These are phyloP conservation scores for Isotomurus palustris DNA, from an alignment of 2,888 invertebrate genomes.

Conservation along the genomic window DNA sequence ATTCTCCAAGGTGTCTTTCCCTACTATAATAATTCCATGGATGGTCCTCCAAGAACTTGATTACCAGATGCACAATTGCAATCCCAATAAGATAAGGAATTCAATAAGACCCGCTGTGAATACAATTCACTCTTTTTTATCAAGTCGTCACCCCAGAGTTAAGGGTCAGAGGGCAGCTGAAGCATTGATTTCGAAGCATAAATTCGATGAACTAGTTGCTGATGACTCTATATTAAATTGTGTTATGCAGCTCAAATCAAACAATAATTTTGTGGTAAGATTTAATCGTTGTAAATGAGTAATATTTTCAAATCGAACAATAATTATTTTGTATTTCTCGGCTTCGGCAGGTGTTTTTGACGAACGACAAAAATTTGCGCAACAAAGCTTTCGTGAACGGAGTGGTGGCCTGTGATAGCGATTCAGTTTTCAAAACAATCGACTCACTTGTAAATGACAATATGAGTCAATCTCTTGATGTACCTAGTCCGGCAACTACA, in stretches of 20 bases:
- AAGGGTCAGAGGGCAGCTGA: slow-evolving; percentile 40
- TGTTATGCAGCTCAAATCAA: slow-evolving; percentile 28
- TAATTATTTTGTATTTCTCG: slow-evolving; percentile 1
- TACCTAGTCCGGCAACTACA: too few relatives aligned
- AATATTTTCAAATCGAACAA: not conserved
- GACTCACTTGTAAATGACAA: too few relatives aligned
- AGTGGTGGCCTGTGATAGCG: slow-evolving; percentile 14
- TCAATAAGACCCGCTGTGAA: slow-evolving; percentile 18
- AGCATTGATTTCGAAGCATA: slow-evolving; percentile 22
- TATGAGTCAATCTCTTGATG: too few relatives aligned
- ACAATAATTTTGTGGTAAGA: slow-evolving; percentile 21
- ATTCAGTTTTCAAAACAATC: not conserved
- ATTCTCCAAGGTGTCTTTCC: slow-evolving; percentile 13
- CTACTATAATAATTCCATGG: slow-evolving; percentile 40
- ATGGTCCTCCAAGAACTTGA: slow-evolving; percentile 45
- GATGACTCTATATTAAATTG: slow-evolving; percentile 45
- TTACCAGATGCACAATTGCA: slow-evolving; percentile 14
- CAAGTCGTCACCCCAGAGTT: slow-evolving; percentile 35
- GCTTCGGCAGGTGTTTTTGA: slow-evolving; percentile 34
- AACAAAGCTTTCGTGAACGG: slow-evolving; percentile 40
- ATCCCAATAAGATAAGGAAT: not conserved
- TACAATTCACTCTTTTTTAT: slow-evolving; percentile 31
- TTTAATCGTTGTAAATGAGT: not conserved
- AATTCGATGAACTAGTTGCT: slow-evolving; percentile 34
- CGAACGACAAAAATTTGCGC: slow-evolving; percentile 42